Conservation (phyloP, 2,797 vertebrate species). For the Lagorchestes hirsutus region DNA sequence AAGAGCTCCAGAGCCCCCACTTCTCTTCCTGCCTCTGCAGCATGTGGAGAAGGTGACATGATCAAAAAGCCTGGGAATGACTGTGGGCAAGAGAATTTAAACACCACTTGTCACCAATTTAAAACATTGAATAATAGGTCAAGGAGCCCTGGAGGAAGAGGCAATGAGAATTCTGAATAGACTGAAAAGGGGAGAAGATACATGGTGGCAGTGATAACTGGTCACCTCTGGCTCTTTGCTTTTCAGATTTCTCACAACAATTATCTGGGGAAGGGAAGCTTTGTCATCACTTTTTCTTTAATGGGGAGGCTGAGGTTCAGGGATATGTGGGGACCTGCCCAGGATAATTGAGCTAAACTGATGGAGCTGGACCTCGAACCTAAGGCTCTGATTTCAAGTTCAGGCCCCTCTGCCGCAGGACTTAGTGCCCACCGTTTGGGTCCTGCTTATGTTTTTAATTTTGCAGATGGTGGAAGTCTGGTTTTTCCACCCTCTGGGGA, state of each 20-base stretch:
- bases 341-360: background rate
- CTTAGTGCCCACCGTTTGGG: background rate
- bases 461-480: background rate
- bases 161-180: conserved; percentile 50
- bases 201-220: background rate
- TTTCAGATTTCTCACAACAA: background rate
- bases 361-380: background rate
- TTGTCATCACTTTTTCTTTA: background rate
- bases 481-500: no score
- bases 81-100: conserved; percentile 79
- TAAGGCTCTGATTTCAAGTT: background rate
- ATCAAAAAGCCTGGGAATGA: conserved; percentile 84
- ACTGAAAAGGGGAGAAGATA: background rate
- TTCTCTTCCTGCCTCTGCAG: conserved; percentile 73
- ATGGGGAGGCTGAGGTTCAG: background rate
- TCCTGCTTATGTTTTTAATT: background rate
- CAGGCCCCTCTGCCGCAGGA: background rate
- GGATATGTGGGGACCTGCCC: background rate
- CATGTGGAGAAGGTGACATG: conserved; percentile 82
- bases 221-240: background rate
- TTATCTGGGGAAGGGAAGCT: background rate
- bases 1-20: conserved; percentile 62
- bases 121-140: conserved; percentile 80
- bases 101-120: conserved; percentile 81
- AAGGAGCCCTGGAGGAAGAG: conserved; percentile 71